Base-by-base conservation (phyloP, 2,113 vertebrate species). In the mouse (Mus musculus) region DNA sequence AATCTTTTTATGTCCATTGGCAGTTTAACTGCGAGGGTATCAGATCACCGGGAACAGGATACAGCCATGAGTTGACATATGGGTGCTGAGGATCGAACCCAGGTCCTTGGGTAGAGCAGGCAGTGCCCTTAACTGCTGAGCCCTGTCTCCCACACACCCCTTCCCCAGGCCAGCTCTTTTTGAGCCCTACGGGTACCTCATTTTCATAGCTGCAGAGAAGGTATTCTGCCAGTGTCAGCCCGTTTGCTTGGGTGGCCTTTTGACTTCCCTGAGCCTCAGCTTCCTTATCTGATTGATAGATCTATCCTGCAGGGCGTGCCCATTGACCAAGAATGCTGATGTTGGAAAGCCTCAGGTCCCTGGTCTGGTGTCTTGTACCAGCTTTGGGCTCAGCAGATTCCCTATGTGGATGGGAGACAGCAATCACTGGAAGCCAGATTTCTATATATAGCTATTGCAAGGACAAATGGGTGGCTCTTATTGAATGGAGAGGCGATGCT, bases 281-380 rank as follows among this genome's bases (percentile, higher is more conserved):
- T 95, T 96, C 69, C 52, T 93, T 49, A 42, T 75, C 63, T 77
- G 75, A 75, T 88, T 49, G 80, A 76, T 30, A 86, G 95, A 52
- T 75, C 61, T 71, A 49, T 61, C 16, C 16, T 93, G 49, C 11
- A 72, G 61, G 8, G 26, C 73, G 7, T 24, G 39, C 52, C 59
- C 94, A 26, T 61, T 46, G 56, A 87, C 46, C 75, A 49, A 8
- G 9, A 39, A 63, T 65, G 72, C 42, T 63, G n/a, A 30, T 93
- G 30, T 36, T 87, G 73, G 73, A 84, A 56, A 76, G 39, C 22
- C 46, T 97, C 67, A 17, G 8, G 75, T 78, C 67, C 24, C 72
- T 17, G 6, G 73, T 78, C 67, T 16, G 54, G 61, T 42, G 17
- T 78, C 46, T 77, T 39, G 36, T 82, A 42, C 71, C 30, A 3